Evolutionary conservation across 2,888 invertebrate genomes (phyloP), one percentile per base, ranked within the genome.

Genomic region (Ophonus ardosiacus): DNA sequence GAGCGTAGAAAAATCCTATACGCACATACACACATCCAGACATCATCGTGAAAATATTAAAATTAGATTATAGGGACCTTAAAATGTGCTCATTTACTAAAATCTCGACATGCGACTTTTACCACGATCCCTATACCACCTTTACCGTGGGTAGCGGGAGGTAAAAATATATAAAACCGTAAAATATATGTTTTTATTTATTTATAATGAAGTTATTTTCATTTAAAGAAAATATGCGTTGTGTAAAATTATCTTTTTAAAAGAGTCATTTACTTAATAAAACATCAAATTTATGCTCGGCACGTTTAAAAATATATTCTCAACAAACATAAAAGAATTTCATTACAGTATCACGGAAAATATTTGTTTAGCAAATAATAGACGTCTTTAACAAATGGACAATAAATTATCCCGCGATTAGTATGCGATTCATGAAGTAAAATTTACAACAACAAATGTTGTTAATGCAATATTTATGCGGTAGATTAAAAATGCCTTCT

Each of bases 391-490:
- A 82, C 40, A 63, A 81, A 82, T 82, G 71, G 57, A 56, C 31
- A 68, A 82, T 82, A 82, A 71, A 82, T 82, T 31, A 82, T 17
- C 57, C 10, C 21, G 82, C 79, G 24, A 79, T 79, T 79, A 82
- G 68, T 82, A 82, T 82, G 82, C 68, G 56, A 57, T 31, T 57
- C 57, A 43, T 71, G 31, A 59, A 31, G 57, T 38, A 71, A 82
- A 71, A 83, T 83, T 71, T 38, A 31, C 76, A 76, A 83, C 76
- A 38, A n/a, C 56, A 38, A 40, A 71, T 61, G 59, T 59, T 83
- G 83, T 82, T 38, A 82, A 81, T 68, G 56, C 15, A 59, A 17
- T 65, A 65, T 81, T 81, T 65, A 81, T 63, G 65, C 74, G 17
- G 40, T 18, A 40, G 76, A 83, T n/a, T 61, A 18, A 43, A 74